Base-by-base conservation (phyloP, 2,113 vertebrate species). In the Paratilapia polleni region DNA sequence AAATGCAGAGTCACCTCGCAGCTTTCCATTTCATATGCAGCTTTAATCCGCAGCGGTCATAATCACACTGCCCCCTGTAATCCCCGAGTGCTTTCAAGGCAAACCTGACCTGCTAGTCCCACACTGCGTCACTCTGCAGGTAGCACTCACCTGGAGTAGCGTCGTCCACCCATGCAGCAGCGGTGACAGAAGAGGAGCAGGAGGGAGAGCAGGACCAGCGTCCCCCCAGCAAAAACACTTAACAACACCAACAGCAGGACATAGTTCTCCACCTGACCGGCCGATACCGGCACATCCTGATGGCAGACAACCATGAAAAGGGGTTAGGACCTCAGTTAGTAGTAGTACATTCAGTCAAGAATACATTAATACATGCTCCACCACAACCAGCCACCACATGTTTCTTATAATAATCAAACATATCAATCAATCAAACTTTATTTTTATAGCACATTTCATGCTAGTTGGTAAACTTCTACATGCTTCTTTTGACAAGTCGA, bases 161-260 rank as follows among this genome's bases (percentile, higher is more conserved):
- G 95, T 4, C 96, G 96, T 10, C 96, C 96, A 0, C 95, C 95
- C 90, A 96, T 95, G 75, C 97, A 98, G 95, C 98, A 99, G 79
- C 96, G 97, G 78, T 96, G 96, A 77, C 98, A 99, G 93, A 98
- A 94, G 85, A 99, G 95, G 82, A 99, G 95, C 90, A 98, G 91
- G 17, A 97, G 96, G 0, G 97, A 97, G 31, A 99, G 96, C 83
- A 99, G 95, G 14, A 97, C 96, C 85, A 99, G 92, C 1, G 96
- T 97, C 82, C 97, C 97, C 1, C 97, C 98, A 0, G 97, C 96
- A 26, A 99, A 97, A 60, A 97, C 95, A 28, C 97, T 98, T 92
- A 98, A 92, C 85, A 99, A 93, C 83, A 98, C 97, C 78, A 98
- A 87, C 78, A 99, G 95, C 86, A 97, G 91, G 58, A 97, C 96